Conservation (phyloP, 1,140 invertebrate species). For the Ooceraea biroi region DNA sequence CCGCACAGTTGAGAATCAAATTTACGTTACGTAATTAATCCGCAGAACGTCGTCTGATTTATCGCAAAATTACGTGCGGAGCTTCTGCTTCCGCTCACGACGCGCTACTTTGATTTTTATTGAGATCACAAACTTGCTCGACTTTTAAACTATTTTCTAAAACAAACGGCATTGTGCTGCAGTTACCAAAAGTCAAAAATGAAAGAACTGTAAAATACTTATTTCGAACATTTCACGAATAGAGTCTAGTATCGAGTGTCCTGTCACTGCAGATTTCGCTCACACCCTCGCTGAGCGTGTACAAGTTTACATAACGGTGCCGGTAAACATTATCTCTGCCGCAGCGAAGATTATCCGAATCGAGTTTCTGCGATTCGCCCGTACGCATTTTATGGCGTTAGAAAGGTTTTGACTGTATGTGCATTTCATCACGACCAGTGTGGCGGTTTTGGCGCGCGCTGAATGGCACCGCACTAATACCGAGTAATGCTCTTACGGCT, state of each 20-base stretch:
- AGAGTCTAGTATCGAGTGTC: background rate
- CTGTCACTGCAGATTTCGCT: background rate
- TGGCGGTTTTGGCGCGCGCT: slow-evolving; percentile 21
- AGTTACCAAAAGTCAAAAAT: too few species aligned
- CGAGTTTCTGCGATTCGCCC: slow-evolving; percentile 30
- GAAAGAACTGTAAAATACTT: background rate
- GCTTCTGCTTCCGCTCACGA: too few species aligned
- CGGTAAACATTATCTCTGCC: slow-evolving; percentile 39
- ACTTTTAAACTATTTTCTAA: too few species aligned
- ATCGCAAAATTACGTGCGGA: slow-evolving; percentile 6
- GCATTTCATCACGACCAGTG: slow-evolving; percentile 40
- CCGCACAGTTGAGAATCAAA: background rate
- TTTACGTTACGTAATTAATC: background rate
- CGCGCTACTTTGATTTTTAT: too few species aligned
- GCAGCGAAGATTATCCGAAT: slow-evolving; percentile 54
- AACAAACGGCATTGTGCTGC: too few species aligned
- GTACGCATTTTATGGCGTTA: slow-evolving; percentile 42
- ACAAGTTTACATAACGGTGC: slow-evolving; percentile 36
- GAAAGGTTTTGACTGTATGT: slow-evolving; percentile 48
- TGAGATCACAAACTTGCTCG: too few species aligned
- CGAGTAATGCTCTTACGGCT: slow-evolving; percentile 58
- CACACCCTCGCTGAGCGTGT: background rate
- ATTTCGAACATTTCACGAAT: background rate
- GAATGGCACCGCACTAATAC: slow-evolving; percentile 46
- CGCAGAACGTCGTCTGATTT: slow-evolving; percentile 1